A percentile compares a stretch with the other conserved stretches of the same genome.
phyloP scores from a whole-genome alignment of 2,888 invertebrate genomes.

The Augochlorella aurata region DNA sequence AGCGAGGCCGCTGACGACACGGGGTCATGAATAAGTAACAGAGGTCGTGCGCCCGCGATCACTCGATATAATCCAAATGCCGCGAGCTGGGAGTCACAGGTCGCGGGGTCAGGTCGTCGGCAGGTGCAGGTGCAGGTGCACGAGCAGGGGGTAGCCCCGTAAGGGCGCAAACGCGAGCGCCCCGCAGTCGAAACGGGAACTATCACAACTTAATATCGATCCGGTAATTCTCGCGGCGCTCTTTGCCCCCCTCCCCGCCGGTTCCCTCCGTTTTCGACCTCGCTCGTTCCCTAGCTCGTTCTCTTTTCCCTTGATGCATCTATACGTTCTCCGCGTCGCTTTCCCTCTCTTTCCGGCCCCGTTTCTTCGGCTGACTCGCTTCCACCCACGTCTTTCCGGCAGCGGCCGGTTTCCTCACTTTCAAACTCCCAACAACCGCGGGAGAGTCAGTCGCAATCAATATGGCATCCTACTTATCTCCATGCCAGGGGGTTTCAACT shows the following conservation, averaged over 20 bases:
- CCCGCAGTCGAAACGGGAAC: conserved; percentile 77
- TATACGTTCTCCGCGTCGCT: conserved; percentile 34
- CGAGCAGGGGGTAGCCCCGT: conserved; percentile 50
- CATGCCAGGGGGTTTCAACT: conserved; percentile 64
- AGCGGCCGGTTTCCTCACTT: conserved; percentile 74
- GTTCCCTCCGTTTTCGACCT: conserved; percentile 61
- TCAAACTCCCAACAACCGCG: conserved; percentile 72
- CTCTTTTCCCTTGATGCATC: conserved; percentile 42
- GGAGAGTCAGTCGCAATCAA: conserved; percentile 78
- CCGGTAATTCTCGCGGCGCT: conserved; percentile 77
- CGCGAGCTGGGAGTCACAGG: conserved; percentile 61
- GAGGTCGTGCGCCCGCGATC: conserved; percentile 43
- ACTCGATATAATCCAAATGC: conserved; percentile 51
- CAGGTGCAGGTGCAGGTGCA: conserved; percentile 63
- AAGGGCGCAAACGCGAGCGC: conserved; percentile 75
- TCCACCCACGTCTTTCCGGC: conserved; percentile 50
- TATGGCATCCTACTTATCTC: conserved; percentile 80
- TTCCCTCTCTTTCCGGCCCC: conserved; percentile 16
- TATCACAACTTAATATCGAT: conserved; percentile 81
- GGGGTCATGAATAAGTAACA: conserved; percentile 33
- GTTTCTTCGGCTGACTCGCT: conserved; percentile 23
- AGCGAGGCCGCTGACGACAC: neutral
- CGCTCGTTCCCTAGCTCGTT: conserved; percentile 34
- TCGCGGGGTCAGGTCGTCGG: conserved; percentile 68
- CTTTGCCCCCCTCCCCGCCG: conserved; percentile 62